phyloP scores from a whole-genome alignment of 2,113 vertebrate species.

The Zootoca vivipara region DNA sequence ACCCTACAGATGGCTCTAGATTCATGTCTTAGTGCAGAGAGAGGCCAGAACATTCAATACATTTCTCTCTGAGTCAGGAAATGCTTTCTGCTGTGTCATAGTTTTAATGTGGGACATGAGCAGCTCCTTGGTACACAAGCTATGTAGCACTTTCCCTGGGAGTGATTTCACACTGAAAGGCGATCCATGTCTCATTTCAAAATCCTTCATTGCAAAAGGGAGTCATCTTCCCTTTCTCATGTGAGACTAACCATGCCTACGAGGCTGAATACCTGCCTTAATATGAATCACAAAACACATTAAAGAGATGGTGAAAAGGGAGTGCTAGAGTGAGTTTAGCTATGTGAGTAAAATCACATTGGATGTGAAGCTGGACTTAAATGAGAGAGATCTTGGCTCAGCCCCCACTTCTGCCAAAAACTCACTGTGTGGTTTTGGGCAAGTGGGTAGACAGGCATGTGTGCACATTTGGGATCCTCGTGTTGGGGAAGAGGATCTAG shows the following conservation, averaged over 20 bases:
- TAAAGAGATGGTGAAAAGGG: not conserved
- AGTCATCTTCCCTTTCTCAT: not conserved
- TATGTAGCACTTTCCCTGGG: not conserved
- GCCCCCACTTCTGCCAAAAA: not conserved
- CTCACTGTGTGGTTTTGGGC: not conserved
- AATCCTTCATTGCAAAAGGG: not conserved
- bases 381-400: not conserved
- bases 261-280: not conserved
- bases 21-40: not conserved
- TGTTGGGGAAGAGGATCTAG: not conserved
- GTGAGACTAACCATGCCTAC: not conserved
- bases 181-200: not conserved
- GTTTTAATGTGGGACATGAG: not conserved
- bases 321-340: not conserved
- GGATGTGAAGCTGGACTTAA: not conserved
- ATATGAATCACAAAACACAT: not conserved
- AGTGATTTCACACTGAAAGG: not conserved
- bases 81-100: slow-evolving; percentile 8
- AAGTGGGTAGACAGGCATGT: not conserved
- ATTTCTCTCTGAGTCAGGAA: not conserved
- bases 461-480: not conserved
- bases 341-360: not conserved
- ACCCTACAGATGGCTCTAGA: not conserved
- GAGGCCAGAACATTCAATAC: not conserved
- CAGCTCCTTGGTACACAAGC: not conserved